Evolutionary conservation across 2,113 vertebrate species (phyloP), one percentile per base, ranked within the genome.

Genomic region (Microcebus lehilahytsara): DNA sequence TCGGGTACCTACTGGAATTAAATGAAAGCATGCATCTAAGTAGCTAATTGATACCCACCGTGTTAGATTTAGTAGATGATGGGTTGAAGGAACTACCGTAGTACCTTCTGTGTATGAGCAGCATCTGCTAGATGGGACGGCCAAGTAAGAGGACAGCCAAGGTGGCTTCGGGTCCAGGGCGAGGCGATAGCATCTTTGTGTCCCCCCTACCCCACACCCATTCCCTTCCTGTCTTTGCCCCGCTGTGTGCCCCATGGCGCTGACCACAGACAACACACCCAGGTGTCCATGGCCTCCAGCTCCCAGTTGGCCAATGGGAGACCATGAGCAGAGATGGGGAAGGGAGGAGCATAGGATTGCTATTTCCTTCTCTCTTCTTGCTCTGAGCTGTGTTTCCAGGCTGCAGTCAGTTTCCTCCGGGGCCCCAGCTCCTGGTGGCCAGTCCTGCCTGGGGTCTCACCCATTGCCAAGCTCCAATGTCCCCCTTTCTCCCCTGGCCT

Each of bases 361-460:
- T 64, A 2, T 2, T n/a, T 25, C 58, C 1, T 14, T 20, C 60
- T 77, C 40, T 60, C 46, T 17, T 19, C 12, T 40, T 17, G 42
- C 84, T 37, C 30, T 23, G 6, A 75, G 37, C 2, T 23, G 8
- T 37, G 78, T 42, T 25, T 46, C 23, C 49, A 2, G 7, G 62
- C 69, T 4, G 10, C n/a, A 27, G 30, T 16, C 51, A 0, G 6
- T 23, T 6, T 17, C 22, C n/a, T 88, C 56, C 10, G 1, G 20
- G 64, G 32, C 49, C 22, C 0, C 32, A 25, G 25, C 12, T 67
- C 12, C 42, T 2, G 0, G 16, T 3, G 19, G 62, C 9, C 69
- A 7, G 53, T 12, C 1, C 60, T 6, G 1, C 32, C 40, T 14
- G 0, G 2, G 5, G n/a, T 9, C 27, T 49, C 34, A 34, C 27